These are phyloP conservation scores for Catagonus wagneri DNA, from an alignment of 2,113 vertebrate species.

Conservation along the genomic window DNA sequence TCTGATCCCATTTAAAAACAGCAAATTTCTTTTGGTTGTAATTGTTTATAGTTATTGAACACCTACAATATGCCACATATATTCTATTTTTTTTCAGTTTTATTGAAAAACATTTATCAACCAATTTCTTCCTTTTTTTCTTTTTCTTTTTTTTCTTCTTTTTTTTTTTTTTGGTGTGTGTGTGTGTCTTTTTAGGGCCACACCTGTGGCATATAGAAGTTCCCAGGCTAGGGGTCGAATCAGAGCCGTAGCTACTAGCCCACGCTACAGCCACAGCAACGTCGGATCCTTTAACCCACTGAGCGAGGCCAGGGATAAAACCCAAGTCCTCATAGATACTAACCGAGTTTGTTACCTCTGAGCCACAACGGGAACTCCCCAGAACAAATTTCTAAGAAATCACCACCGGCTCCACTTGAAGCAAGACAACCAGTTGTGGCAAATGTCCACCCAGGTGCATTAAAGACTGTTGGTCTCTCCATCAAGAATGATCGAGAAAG, in stretches of 20 bases:
- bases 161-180: too few species aligned
- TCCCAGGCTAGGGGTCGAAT: too few species aligned
- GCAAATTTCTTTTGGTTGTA: neutral
- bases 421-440: neutral
- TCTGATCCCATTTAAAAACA: neutral
- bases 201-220: too few species aligned
- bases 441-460: neutral
- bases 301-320: too few species aligned
- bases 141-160: too few species aligned
- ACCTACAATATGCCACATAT: neutral
- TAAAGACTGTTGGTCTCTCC: neutral
- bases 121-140: neutral
- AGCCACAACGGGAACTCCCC: too few species aligned
- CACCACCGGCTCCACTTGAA: neutral
- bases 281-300: too few species aligned
- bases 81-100: neutral
- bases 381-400: constrained; percentile 35
- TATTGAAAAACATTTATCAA: neutral
- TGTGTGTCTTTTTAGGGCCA: too few species aligned
- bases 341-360: too few species aligned
- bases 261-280: too few species aligned
- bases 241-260: too few species aligned
- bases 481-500: neutral
- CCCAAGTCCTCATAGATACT: too few species aligned
- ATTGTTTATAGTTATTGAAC: constrained; percentile 11